These are phyloP conservation scores for Cephus rjabovi DNA, from an alignment of 2,888 invertebrate genomes.

Conservation along the genomic window DNA sequence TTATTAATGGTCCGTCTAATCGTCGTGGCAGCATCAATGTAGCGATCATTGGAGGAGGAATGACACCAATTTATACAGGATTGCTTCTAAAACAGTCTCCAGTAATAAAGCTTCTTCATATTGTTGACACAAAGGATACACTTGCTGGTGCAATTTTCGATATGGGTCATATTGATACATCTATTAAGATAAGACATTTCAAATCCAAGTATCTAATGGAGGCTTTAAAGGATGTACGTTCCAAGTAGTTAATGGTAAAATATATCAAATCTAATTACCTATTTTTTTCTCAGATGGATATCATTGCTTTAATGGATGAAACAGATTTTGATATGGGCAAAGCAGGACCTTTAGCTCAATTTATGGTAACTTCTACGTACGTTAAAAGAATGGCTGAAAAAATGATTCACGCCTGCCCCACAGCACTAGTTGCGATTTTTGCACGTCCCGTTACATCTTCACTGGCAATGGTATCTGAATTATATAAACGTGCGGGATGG, in stretches of 20 bases:
- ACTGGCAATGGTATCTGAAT: slow-evolving; percentile 53
- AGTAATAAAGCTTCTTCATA: slow-evolving; percentile 44
- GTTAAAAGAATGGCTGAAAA: slow-evolving; percentile 44
- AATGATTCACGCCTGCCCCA: slow-evolving; percentile 43
- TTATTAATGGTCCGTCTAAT: neutral
- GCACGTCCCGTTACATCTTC: slow-evolving; percentile 54
- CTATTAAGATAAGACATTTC: slow-evolving; percentile 45
- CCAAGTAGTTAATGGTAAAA: neutral
- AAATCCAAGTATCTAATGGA: slow-evolving; percentile 36
- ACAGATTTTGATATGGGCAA: slow-evolving; percentile 36
- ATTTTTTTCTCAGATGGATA: slow-evolving; percentile 42
- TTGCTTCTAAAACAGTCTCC: slow-evolving; percentile 55
- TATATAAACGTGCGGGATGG: slow-evolving; percentile 41
- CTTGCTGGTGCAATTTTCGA: slow-evolving; percentile 40
- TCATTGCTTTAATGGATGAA: slow-evolving; percentile 59
- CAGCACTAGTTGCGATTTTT: slow-evolving; percentile 53
- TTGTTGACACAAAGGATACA: slow-evolving; percentile 46
- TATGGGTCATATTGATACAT: slow-evolving; percentile 48
- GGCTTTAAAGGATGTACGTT: slow-evolving; percentile 41
- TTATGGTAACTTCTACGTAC: slow-evolving; percentile 40
- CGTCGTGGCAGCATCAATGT: slow-evolving; percentile 34
- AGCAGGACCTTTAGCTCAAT: slow-evolving; percentile 37
- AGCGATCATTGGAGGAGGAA: slow-evolving; percentile 55
- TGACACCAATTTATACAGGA: slow-evolving; percentile 42
- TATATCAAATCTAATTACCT: neutral